Evolutionary conservation across 2,113 vertebrate genomes (phyloP).

Genomic region (Phrynocephalus versicolor): DNA sequence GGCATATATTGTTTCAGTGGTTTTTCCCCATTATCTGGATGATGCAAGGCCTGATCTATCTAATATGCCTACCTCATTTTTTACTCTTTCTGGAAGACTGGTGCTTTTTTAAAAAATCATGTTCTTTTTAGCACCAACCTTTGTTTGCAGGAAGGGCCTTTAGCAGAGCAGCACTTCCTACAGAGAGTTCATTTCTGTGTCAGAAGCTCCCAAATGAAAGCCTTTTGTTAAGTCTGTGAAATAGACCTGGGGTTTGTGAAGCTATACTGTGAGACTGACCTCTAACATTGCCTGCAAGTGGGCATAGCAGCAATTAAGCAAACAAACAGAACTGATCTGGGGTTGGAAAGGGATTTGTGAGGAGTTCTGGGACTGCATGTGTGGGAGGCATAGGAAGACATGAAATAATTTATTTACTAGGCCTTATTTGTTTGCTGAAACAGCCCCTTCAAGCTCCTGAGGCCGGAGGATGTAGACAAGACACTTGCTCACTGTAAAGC

Average conservation of each 20-base stretch:
- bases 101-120: too few species aligned
- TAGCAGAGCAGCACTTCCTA: too few species aligned
- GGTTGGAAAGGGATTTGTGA: not conserved
- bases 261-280: not conserved
- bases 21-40: not conserved
- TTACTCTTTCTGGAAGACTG: too few species aligned
- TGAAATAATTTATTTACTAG: not conserved
- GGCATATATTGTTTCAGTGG: not conserved
- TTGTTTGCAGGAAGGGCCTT: too few species aligned
- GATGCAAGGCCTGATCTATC: too few species aligned
- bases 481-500: too few species aligned
- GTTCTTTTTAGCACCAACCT: too few species aligned
- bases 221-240: too few species aligned
- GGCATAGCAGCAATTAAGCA: not conserved
- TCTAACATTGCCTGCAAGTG: not conserved
- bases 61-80: too few species aligned
- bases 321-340: too few species aligned
- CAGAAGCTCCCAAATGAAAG: too few species aligned
- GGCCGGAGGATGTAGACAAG: too few species aligned
- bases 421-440: not conserved
- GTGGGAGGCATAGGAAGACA: not conserved
- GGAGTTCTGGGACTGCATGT: not conserved
- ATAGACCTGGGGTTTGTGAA: not conserved
- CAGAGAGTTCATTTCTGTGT: not conserved
- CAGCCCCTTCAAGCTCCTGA: not conserved